A percentile compares a stretch with the other conserved stretches of the same genome.
These are phyloP conservation scores for Sanderia malayensis DNA, from an alignment of 30 jellyfish, hydroid and myxozoan genomes.

Conservation along the genomic window DNA sequence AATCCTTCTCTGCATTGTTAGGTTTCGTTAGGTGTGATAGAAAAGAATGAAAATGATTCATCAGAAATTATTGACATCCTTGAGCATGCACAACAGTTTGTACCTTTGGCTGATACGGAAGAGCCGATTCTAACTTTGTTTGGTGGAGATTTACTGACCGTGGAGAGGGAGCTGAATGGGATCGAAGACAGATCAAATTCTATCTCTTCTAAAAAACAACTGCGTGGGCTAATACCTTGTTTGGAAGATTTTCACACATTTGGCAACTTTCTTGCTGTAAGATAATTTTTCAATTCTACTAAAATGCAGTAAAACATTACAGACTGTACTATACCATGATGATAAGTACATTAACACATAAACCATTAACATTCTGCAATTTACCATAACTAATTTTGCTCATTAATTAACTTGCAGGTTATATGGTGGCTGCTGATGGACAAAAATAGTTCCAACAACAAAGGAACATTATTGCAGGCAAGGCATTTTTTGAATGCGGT, in stretches of 20 bases:
- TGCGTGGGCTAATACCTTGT: background rate
- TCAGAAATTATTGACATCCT: background rate
- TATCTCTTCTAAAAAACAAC: background rate
- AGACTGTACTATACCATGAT: no score
- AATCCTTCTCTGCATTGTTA: no score
- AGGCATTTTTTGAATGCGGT: constrained; percentile 4
- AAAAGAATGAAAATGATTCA: background rate
- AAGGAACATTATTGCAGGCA: constrained; percentile 5
- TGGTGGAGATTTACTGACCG: background rate
- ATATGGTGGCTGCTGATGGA: background rate
- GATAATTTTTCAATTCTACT: background rate
- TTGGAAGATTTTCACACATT: background rate
- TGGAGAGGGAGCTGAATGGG: background rate
- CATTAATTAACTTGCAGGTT: no score
- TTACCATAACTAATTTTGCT: no score
- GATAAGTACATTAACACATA: no score
- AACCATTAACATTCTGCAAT: no score
- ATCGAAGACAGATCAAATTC: background rate
- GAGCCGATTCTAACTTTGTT: background rate
- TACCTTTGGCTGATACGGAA: background rate
- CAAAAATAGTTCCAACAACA: background rate
- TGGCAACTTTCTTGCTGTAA: background rate
- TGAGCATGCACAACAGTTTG: background rate
- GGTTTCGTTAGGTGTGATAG: background rate
- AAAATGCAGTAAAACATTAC: no score